Percentiles rank a stretch among this genome's conserved stretches.
Evolutionary conservation across 1,140 invertebrate genomes (phyloP).

Genomic region (Ylistrum balloti): DNA sequence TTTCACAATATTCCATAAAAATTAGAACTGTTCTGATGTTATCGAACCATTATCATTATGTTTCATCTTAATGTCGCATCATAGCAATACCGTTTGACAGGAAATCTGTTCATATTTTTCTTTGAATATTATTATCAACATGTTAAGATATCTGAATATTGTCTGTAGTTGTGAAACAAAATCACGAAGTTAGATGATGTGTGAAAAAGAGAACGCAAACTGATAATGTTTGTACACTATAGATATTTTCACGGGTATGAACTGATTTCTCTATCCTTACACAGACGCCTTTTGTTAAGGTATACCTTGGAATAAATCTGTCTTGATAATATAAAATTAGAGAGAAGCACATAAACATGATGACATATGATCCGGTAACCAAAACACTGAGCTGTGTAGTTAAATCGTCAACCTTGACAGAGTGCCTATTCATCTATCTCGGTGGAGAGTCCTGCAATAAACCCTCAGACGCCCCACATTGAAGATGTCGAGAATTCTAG

Average conservation of each 20-base stretch:
- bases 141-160: too few relatives aligned
- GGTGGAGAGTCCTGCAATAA: neutral
- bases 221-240: too few relatives aligned
- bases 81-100: too few relatives aligned
- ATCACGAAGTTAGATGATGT: too few relatives aligned
- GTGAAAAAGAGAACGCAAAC: too few relatives aligned
- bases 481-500: neutral
- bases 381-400: neutral
- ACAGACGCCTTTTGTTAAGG: neutral
- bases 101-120: too few relatives aligned
- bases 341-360: neutral
- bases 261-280: neutral
- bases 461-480: neutral
- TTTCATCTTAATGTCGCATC: too few relatives aligned
- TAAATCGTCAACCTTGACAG: neutral
- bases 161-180: too few relatives aligned
- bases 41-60: too few relatives aligned
- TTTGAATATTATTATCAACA: too few relatives aligned
- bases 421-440: neutral
- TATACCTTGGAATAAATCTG: neutral
- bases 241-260: neutral
- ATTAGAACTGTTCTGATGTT: too few relatives aligned
- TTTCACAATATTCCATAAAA: too few relatives aligned
- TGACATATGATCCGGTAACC: neutral
- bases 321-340: conserved; percentile 2